Conservation (phyloP, 2,113 vertebrate genomes). For the Struthio camelus region DNA sequence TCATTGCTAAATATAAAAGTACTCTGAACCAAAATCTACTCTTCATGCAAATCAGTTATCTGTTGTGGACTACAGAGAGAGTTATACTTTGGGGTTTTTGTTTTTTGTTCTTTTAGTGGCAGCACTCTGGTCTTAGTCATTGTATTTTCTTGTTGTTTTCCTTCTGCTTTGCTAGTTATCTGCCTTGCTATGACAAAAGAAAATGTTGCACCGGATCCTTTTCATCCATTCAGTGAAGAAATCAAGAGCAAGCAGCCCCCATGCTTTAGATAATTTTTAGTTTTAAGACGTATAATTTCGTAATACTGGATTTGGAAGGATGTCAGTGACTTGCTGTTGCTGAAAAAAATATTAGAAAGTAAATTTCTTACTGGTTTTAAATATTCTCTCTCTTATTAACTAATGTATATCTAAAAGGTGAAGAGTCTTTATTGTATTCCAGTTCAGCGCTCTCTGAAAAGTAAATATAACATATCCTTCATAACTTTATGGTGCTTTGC, state of each 20-base stretch:
- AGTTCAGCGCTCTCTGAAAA: background rate
- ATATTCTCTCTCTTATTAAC: background rate
- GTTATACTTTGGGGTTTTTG: background rate
- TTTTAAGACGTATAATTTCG: background rate
- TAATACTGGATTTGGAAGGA: background rate
- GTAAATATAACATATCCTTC: conserved; percentile 14
- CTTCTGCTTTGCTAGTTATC: background rate
- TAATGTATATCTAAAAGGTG: background rate
- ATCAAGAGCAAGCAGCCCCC: background rate
- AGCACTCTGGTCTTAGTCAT: background rate
- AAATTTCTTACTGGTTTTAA: background rate
- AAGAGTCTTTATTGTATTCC: background rate
- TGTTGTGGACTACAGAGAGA: background rate
- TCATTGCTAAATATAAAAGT: background rate
- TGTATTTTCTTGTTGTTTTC: background rate
- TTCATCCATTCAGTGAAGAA: background rate
- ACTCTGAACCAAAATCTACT: background rate
- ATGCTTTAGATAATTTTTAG: background rate
- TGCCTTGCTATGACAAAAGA: background rate
- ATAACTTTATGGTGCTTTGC: conserved; percentile 45
- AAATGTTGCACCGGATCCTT: background rate
- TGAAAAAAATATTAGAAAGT: background rate
- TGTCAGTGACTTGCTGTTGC: background rate
- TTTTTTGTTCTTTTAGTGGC: background rate
- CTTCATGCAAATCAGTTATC: background rate